A percentile compares a stretch with the other conserved stretches of the same genome.
These are phyloP conservation scores for Oenanthe melanoleuca DNA, from an alignment of 2,113 vertebrate species.

Conservation along the genomic window DNA sequence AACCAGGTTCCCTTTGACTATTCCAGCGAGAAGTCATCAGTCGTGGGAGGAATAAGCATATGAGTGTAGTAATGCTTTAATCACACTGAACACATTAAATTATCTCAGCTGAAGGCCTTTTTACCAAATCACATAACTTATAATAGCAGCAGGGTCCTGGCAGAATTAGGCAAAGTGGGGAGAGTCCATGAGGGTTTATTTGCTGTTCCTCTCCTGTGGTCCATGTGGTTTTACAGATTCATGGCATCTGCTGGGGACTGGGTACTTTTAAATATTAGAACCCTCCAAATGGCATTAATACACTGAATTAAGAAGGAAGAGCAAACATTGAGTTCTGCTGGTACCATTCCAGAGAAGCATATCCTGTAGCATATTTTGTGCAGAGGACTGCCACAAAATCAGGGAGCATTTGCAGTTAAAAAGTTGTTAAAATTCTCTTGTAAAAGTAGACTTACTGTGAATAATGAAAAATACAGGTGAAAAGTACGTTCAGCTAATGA, in stretches of 20 bases:
- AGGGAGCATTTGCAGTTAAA: constrained; percentile 22
- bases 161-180: not conserved
- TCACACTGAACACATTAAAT: not conserved
- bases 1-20: not conserved
- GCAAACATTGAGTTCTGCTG: not conserved
- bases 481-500: constrained; percentile 31
- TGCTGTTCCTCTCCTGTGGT: not conserved
- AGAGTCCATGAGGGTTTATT: not conserved
- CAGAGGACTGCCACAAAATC: constrained; percentile 34
- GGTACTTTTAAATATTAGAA: not conserved
- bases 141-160: not conserved
- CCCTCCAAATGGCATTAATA: not conserved
- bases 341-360: not conserved
- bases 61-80: constrained; percentile 1
- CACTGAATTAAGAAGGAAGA: not conserved
- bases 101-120: not conserved
- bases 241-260: not conserved
- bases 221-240: not conserved
- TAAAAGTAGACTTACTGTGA: constrained; percentile 46
- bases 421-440: constrained; percentile 55
- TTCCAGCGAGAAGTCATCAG: not conserved
- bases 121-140: not conserved
- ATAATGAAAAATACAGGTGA: constrained; percentile 49
- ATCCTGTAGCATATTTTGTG: constrained; percentile 23
- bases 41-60: not conserved